Base-by-base conservation (phyloP, 2,113 vertebrate species). In the Micromys minutus region DNA sequence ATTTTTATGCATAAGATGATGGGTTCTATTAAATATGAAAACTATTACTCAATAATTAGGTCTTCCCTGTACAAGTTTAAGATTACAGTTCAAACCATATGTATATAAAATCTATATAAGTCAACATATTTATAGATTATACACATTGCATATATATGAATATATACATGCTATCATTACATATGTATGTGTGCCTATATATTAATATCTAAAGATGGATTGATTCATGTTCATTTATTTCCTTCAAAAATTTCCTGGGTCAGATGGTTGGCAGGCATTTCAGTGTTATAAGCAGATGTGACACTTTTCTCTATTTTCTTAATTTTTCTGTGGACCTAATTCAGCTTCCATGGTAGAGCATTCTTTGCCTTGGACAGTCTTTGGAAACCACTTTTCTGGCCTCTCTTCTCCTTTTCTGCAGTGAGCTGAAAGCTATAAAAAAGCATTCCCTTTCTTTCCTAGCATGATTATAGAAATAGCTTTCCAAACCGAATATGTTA, bases 231-330 rank as follows among this genome's bases (percentile, higher is more conserved):
- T 9, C 11, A 86, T 86, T 79, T 12, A 36, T 71, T 61, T 87
- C 34, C 21, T 89, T 91, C 17, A 55, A 22, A 50, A 69, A 74
- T 55, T 4, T 7, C 21, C 39, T 67, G 39, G 71, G 61, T 89
- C 63, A 42, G 13, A 5, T 84, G 47, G 22, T n/a, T 87, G 52
- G 5, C 12, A 26, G 24, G 47, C 2, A 45, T 52, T 72, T 15
- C 10, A 90, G 8, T 19, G 3, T 63, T 57, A 36, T 71, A 34
- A 94, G n/a, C 2, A 55, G 26, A 57, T 71, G 45, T 95, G 55
- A 91, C 88, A 94, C 86, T 67, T 90, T 71, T 90, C 36, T 91
- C 34, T 76, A 7, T 87, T 95, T 87, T 42, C 39, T 29, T 89
- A 59, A 80, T 57, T 92, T n/a, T 47, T 45, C 52, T 42, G 34